Conservation (phyloP, 2,113 vertebrate species). For the Corythornis cristatus region DNA sequence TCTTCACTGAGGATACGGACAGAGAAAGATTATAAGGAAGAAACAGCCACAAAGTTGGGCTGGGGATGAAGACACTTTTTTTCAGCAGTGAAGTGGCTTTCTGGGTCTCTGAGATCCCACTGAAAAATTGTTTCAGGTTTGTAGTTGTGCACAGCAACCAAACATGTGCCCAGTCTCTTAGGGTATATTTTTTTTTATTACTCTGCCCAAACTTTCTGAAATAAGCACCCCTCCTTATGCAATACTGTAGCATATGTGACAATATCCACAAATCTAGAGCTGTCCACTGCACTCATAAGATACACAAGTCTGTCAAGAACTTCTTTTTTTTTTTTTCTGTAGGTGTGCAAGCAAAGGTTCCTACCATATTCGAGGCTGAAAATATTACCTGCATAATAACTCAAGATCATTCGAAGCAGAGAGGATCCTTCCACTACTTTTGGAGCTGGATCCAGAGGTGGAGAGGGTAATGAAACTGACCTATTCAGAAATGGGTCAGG, state of each 20-base stretch:
- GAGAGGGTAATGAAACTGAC: not conserved
- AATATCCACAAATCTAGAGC: not conserved
- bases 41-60: not conserved
- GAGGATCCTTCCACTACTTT: not conserved
- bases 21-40: not conserved
- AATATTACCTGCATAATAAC: not conserved
- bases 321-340: not conserved
- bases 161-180: not conserved
- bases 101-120: not conserved
- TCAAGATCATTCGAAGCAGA: not conserved
- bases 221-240: accelerated
- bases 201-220: not conserved
- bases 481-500: not conserved
- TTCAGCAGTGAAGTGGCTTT: not conserved
- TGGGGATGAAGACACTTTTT: not conserved
- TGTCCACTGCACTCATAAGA: not conserved
- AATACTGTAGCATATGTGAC: not conserved
- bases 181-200: not conserved
- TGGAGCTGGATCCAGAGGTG: not conserved
- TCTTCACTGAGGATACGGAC: not conserved
- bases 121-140: not conserved
- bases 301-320: not conserved
- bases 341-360: not conserved
- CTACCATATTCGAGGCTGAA: not conserved
- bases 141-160: not conserved